Evolutionary conservation across 2,113 vertebrate species (phyloP).

Genomic region (Cercopithecus mona): DNA sequence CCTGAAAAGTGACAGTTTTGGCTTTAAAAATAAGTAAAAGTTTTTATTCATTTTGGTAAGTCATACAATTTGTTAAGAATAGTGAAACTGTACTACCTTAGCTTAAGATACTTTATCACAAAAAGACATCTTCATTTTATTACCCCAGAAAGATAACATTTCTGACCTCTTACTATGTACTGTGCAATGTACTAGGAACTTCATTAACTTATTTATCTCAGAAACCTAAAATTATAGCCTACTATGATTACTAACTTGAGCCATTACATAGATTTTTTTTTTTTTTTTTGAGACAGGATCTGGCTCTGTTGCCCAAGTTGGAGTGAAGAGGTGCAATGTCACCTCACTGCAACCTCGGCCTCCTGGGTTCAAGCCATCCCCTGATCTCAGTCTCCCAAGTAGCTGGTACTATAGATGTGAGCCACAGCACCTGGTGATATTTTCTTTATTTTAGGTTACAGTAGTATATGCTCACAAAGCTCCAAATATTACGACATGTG

Average conservation of each 20-base stretch:
- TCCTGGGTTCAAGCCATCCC: too few species aligned
- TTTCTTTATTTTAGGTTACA: background rate
- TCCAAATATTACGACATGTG: background rate
- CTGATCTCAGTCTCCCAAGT: too few species aligned
- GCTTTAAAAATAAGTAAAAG: background rate
- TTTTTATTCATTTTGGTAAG: slow-evolving; percentile 5
- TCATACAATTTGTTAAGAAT: background rate
- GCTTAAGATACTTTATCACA: slow-evolving; percentile 23
- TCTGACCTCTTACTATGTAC: background rate
- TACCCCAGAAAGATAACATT: background rate
- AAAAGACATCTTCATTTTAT: slow-evolving; percentile 32
- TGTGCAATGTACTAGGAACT: background rate
- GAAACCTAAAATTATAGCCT: slow-evolving; percentile 1
- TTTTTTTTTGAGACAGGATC: too few species aligned
- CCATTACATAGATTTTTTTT: background rate
- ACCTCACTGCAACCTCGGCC: too few species aligned
- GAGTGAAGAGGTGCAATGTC: too few species aligned
- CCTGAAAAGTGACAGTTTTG: slow-evolving; percentile 79
- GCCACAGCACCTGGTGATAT: too few species aligned
- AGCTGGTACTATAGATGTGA: too few species aligned
- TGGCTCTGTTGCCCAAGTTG: too few species aligned
- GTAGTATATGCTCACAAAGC: background rate
- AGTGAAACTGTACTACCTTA: background rate
- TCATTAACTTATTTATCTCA: background rate
- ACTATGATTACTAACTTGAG: background rate